Evolutionary conservation across 1,140 invertebrate species (phyloP), one percentile per base, ranked within the genome.

Genomic region (Acromyrmex echinatior): DNA sequence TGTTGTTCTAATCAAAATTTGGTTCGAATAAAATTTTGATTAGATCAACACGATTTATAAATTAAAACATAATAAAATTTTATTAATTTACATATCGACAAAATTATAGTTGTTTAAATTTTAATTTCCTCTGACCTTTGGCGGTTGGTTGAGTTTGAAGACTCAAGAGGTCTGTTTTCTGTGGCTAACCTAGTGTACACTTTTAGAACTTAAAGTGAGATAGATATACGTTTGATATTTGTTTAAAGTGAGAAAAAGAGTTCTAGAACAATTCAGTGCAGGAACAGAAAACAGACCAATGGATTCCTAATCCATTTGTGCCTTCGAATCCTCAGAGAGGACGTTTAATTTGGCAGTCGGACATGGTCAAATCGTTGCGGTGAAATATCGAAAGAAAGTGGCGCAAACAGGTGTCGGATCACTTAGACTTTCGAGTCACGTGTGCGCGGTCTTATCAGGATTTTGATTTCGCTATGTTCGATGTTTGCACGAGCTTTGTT

Each of bases 341-440:
- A 16, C 25, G 14, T 28, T 49, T 10, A 53, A 9, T 28, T 82
- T 39, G n/a, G 49, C 49, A n/a, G 6, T 1, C 45, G 77, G 51
- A 31, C 35, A 35, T 5, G 16, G 9, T 70, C 14, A 28, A 6
- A 31, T 70, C 14, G 62, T 10, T 18, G 28, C 9, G n/a, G 9
- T 18, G 62, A 51, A 65, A 49, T 21, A n/a, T 60, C 31, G 60
- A 28, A 66, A 60, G 68, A 73, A 62, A 60, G 0, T 25, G 28
- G 6, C 51, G 10, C 35, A 35, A 45, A 84, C 25, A 14, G 28
- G 39, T 16, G 21, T 21, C 56, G 3, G 28, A 4, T 60, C 18
- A 53, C 18, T 84, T 76, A 63, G n/a, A 84, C 60, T 62, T 51
- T 21, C 80, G 56, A 76, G 56, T 51, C 51, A 81, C 79, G 79